A percentile compares a stretch with the other conserved stretches of the same genome.
Evolutionary conservation across 37 sponge, comb jelly and placozoan species (phyloP).

Genomic region (Dysidea cf. avara): DNA sequence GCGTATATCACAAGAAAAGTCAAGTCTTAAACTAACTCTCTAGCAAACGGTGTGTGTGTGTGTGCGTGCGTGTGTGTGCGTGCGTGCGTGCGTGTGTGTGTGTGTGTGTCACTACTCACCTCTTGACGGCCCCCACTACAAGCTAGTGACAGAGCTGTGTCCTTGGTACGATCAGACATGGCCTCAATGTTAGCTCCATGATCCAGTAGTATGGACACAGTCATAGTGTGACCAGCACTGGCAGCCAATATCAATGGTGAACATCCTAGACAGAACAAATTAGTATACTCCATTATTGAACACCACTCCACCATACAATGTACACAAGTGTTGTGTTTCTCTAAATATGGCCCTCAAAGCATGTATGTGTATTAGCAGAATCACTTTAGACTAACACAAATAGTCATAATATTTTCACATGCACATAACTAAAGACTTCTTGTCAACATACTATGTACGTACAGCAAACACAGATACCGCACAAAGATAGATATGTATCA

Average conservation of each 20-base stretch:
- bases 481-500: no score
- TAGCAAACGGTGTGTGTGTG: no score
- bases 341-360: no score
- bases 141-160: slow-evolving; percentile 87
- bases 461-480: no score
- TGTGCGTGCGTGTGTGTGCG: not conserved
- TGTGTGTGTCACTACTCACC: no score
- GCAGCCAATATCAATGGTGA: slow-evolving; percentile 80
- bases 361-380: no score
- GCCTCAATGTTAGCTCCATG: slow-evolving; percentile 86
- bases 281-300: not conserved
- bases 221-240: slow-evolving; percentile 76
- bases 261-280: slow-evolving; percentile 38
- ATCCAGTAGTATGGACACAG: slow-evolving; percentile 77
- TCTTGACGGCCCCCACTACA: slow-evolving; percentile 90
- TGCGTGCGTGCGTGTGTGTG: not conserved
- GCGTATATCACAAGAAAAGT: no score
- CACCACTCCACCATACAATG: not conserved
- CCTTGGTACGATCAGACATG: slow-evolving; percentile 85
- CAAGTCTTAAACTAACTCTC: not conserved
- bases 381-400: no score
- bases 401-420: no score
- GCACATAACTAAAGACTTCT: no score
- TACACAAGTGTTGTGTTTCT: no score
- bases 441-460: no score